A percentile compares a stretch with the other conserved stretches of the same genome.
Conservation (phyloP, 1,140 invertebrate species). For the Drosophila orosa region DNA sequence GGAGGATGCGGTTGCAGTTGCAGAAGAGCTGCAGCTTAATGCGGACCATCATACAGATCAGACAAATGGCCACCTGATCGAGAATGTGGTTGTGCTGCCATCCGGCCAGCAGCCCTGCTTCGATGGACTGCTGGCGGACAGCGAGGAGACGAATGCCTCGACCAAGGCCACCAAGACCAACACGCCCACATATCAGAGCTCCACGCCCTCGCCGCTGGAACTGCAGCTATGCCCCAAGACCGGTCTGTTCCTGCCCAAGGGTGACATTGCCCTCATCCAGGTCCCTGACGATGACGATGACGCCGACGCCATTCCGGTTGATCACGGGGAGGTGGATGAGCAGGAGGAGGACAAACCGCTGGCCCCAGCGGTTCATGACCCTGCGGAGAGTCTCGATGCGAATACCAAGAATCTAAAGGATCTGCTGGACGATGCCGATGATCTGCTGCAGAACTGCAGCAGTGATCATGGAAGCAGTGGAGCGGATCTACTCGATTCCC, state of each 20-base stretch:
- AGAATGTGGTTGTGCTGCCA: constrained; percentile 61
- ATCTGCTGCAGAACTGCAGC: constrained; percentile 85
- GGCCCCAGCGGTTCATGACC: constrained; percentile 2
- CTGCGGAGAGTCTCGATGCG: constrained; percentile 53
- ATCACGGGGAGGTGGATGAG: constrained; percentile 5
- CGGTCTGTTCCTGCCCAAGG: constrained; percentile 71
- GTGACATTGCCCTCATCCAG: constrained; percentile 21
- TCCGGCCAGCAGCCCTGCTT: constrained; percentile 51
- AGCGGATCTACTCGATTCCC: constrained; percentile 85
- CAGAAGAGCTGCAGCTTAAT: constrained; percentile 18
- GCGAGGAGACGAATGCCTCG: constrained; percentile 67
- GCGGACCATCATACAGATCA: not conserved
- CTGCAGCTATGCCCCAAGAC: constrained; percentile 80
- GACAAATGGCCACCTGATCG: constrained; percentile 35
- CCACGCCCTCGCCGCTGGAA: constrained; percentile 61
- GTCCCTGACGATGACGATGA: constrained; percentile 13
- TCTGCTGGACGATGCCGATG: constrained; percentile 83
- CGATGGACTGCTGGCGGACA: constrained; percentile 64
- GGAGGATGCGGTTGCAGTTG: not conserved
- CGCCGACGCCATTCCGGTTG: not conserved
- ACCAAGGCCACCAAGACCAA: constrained; percentile 74
- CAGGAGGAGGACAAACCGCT: constrained; percentile 17
- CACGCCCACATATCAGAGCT: constrained; percentile 77
- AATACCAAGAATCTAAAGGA: constrained; percentile 82
- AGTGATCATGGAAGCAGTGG: constrained; percentile 85